Base-by-base conservation (phyloP, 1,140 invertebrate genomes). In the Drosophila prosaltans region DNA sequence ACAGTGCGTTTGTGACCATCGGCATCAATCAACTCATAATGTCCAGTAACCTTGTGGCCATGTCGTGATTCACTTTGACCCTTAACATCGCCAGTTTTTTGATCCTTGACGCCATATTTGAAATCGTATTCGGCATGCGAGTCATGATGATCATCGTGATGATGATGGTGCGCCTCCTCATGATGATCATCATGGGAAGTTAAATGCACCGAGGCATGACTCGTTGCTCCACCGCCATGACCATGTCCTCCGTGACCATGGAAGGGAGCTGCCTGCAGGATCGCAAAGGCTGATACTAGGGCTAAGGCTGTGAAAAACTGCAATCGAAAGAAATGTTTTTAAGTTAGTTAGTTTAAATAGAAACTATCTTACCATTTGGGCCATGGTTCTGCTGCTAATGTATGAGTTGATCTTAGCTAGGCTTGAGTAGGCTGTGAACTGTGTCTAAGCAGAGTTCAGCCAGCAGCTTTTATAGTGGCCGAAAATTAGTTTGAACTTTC, bases 1-100 rank as follows among this genome's bases (percentile, higher is more conserved):
- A 93, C 92, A 57, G 83, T 90, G 2, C 92, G 77, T 71, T 91
- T 90, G 71, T 92, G 90, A n/a, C 92, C 92, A 74, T 93, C 92
- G 57, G 92, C 90, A 66, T 93, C 93, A 64, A 92, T 82, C 73
- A 92, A 80, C 79, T 84, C 81, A 73, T 93, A 92, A 61, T 90
- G 78, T 77, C 92, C 92, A 72, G 91, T 78, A 63, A 92, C 92
- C 75, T 84, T 82, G 63, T 90, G 82, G 66, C 90, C 90, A 26
- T 91, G 80, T 55, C 86, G 71, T 11, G 67, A 58, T 57, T 91
- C 90, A 48, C 72, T 83, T 40, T 88, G 82, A 28, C 71, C 60
- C 69, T 91, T 83, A 3, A 88, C 72, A 71, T 91, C 90, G 55
- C 90, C 90, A 1, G 90, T 91, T 58, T 91, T 91, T 64, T 78